Base-by-base conservation (phyloP, 2,797 vertebrate genomes). In the Aulostomus chinensis region DNA sequence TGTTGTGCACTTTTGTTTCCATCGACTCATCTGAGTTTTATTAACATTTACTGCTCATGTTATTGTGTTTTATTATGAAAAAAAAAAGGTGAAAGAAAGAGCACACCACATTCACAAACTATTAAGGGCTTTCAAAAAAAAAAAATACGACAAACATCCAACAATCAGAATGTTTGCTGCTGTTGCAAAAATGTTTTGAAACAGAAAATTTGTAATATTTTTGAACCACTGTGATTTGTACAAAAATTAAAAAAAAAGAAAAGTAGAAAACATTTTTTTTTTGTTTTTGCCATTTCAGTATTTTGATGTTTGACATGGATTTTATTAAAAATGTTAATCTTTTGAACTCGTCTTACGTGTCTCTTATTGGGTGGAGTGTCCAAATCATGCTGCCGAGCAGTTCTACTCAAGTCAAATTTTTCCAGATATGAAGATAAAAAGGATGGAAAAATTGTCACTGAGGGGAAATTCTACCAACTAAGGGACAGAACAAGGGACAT, bases 191-290 rank as follows among this genome's bases (percentile, higher is more conserved):
- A 55, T 18, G 70, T 89, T 86, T 90, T 83, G 74, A 86, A 81
- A 78, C 60, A 72, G 77, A 86, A 82, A 53, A 69, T 89, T 91
- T 92, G 76, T 92, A 90, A 89, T 89, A 87, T 88, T 47, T 92
- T 92, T 90, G 47, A 92, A 92, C 84, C 84, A 89, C 88, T 92
- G 89, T 91, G 86, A 92, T 93, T 93, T 93, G 82, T 92, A 92
- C 68, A 91, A 90, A n/a, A 90, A 88, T 58, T 47, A 43, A 38
- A 64, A 72, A 68, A 81, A 67, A 62, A 69, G 54, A 57, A 70
- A 78, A 37, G 17, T 53, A 63, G 36, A 75, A 61, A 58, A 67
- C 49, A 16, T 6, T 20, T 61, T 22, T 36, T 56, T 61, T 34
- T 29, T 37, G n/a, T 74, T 81, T 80, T 86, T 88, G 87, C 86